Conservation (phyloP, 2,888 invertebrate species). For the Bombylius discolor region DNA sequence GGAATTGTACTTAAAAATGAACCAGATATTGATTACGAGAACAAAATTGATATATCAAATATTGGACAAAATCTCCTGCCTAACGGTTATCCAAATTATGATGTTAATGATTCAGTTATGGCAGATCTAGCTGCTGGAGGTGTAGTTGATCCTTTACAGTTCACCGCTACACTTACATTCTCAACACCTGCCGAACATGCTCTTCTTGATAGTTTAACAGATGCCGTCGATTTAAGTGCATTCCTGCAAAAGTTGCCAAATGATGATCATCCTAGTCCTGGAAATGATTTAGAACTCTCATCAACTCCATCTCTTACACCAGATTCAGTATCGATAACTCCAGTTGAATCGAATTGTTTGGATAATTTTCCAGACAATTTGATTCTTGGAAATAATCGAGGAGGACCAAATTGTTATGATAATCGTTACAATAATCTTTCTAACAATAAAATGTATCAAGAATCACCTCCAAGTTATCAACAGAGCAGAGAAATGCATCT, state of each 20-base stretch:
- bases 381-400: slow-evolving; percentile 40
- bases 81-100: slow-evolving; percentile 49
- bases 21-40: slow-evolving; percentile 61
- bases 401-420: slow-evolving; percentile 10
- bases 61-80: slow-evolving; percentile 33
- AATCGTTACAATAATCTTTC: slow-evolving; percentile 16
- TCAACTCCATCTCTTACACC: slow-evolving; percentile 60
- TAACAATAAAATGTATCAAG: slow-evolving; percentile 24
- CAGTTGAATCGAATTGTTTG: slow-evolving; percentile 45
- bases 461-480: slow-evolving; percentile 45
- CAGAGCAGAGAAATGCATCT: slow-evolving; percentile 47
- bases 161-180: slow-evolving; percentile 69
- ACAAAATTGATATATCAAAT: slow-evolving; percentile 48
- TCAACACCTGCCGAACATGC: slow-evolving; percentile 64
- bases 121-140: slow-evolving; percentile 52
- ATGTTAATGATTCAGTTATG: slow-evolving; percentile 62
- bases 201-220: slow-evolving; percentile 62
- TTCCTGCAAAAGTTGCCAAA: slow-evolving; percentile 58
- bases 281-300: slow-evolving; percentile 54
- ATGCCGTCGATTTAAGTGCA: slow-evolving; percentile 63
- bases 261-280: slow-evolving; percentile 44
- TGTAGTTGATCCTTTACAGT: slow-evolving; percentile 68
- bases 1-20: slow-evolving; percentile 69
- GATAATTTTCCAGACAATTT: slow-evolving; percentile 68
- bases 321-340: slow-evolving; percentile 43